phyloP scores from a whole-genome alignment of 2,888 invertebrate species.

The Sminthurinus aureus region DNA sequence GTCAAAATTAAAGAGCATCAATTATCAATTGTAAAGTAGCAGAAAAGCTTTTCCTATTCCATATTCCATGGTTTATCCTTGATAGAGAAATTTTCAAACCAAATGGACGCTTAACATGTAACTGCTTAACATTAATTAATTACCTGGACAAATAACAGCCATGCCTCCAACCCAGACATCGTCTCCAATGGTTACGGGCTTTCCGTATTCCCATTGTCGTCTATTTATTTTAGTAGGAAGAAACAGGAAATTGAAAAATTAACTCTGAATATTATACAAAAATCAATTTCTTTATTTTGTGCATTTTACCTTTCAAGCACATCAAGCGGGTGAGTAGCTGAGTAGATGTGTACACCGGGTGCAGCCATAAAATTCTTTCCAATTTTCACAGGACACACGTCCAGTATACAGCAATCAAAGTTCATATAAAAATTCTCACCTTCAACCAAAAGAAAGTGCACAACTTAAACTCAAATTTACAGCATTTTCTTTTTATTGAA shows the following conservation, averaged over 20 bases:
- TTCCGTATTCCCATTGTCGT: not conserved
- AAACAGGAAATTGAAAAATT: too few species aligned
- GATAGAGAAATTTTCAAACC: not conserved
- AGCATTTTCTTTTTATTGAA: too few species aligned
- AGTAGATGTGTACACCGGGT: slow-evolving; percentile 38
- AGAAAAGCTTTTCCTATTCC: too few species aligned
- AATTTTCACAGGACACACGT: slow-evolving; percentile 33
- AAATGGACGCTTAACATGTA: not conserved
- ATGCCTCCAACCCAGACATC: slow-evolving; percentile 42
- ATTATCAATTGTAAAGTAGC: too few species aligned
- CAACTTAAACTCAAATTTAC: too few species aligned
- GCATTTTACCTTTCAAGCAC: not conserved
- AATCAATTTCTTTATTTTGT: not conserved
- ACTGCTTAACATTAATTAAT: slow-evolving; percentile 28
- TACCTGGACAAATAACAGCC: not conserved
- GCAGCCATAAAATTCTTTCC: slow-evolving; percentile 38
- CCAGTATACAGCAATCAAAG: slow-evolving; percentile 50
- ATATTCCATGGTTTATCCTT: too few species aligned
- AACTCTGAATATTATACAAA: too few species aligned
- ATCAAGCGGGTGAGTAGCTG: slow-evolving; percentile 32
- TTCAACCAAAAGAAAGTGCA: too few species aligned
- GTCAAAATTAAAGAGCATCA: too few species aligned
- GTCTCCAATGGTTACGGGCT: slow-evolving; percentile 35
- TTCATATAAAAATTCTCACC: slow-evolving; percentile 52
- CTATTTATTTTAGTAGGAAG: too few species aligned